These are phyloP conservation scores for Griposia aprilina DNA, from an alignment of 2,888 invertebrate species.

Conservation along the genomic window DNA sequence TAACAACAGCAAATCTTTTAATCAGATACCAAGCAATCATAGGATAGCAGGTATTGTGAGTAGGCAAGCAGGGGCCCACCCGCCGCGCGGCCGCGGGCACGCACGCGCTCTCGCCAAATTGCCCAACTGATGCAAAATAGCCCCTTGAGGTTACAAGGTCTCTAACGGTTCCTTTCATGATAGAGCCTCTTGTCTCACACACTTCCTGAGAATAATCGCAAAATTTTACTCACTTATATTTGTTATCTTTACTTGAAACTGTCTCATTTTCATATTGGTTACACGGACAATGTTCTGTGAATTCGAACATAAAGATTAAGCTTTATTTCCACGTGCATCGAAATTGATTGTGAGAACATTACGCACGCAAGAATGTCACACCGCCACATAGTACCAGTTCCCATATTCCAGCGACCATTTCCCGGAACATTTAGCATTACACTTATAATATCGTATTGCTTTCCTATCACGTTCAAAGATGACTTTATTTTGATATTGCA, in stretches of 20 bases:
- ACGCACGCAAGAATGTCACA: conserved; percentile 60
- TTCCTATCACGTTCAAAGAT: conserved; percentile 84
- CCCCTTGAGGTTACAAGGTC: conserved; percentile 59
- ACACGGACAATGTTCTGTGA: conserved; percentile 19
- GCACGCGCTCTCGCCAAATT: conserved; percentile 83
- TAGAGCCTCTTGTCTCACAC: conserved; percentile 67
- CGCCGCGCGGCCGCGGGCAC: conserved; percentile 82
- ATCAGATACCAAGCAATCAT: conserved; percentile 78
- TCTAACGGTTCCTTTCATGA: conserved; percentile 78
- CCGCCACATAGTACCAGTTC: conserved; percentile 59
- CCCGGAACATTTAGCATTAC: conserved; percentile 78
- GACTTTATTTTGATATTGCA: conserved; percentile 89
- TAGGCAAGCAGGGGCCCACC: conserved; percentile 81
- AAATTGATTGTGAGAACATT: conserved; percentile 59
- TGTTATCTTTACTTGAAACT: not conserved
- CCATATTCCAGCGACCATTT: conserved; percentile 73
- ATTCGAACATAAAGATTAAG: conserved; percentile 28
- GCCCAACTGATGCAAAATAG: conserved; percentile 69
- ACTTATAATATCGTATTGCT: conserved; percentile 68
- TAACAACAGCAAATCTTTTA: conserved; percentile 69
- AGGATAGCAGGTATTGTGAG: conserved; percentile 76
- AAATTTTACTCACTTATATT: conserved; percentile 15
- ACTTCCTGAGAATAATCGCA: conserved; percentile 44
- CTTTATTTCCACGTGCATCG: conserved; percentile 40
- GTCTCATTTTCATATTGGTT: conserved; percentile 17